These are phyloP conservation scores for Epinephelus fuscoguttatus DNA, from an alignment of 2,113 vertebrate genomes.

Conservation along the genomic window DNA sequence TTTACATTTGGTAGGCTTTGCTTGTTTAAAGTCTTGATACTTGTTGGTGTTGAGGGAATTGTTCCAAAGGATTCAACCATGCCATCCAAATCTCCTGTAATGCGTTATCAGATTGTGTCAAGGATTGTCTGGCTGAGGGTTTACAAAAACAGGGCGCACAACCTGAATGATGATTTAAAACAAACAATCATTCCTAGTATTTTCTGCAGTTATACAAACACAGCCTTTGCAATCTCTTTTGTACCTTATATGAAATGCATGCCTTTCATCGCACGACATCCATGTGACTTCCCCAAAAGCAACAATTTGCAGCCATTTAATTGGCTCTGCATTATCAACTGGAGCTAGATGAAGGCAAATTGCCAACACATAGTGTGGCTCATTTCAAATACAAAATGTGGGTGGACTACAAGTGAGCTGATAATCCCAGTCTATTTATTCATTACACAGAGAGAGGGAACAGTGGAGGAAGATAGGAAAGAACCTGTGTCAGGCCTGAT, in stretches of 20 bases:
- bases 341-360: constrained; percentile 35
- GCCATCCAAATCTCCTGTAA: not conserved
- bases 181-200: not conserved
- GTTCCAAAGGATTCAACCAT: constrained; percentile 6
- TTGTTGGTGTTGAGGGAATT: not conserved
- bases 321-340: constrained; percentile 53
- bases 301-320: constrained; percentile 57
- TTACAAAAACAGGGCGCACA: not conserved
- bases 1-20: not conserved
- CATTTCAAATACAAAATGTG: constrained; percentile 58
- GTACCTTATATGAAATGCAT: not conserved
- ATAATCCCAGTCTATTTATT: constrained; percentile 65
- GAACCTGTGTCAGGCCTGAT: constrained; percentile 55
- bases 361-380: constrained; percentile 52
- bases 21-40: not conserved
- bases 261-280: constrained; percentile 1
- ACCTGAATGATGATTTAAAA: constrained; percentile 4
- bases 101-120: not conserved
- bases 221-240: not conserved
- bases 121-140: not conserved
- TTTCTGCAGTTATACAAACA: not conserved
- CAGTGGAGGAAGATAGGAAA: constrained; percentile 37
- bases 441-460: constrained; percentile 37
- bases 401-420: constrained; percentile 58
- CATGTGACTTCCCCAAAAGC: constrained; percentile 45